Evolutionary conservation across 1,140 invertebrate genomes (phyloP), one percentile per base, ranked within the genome.

Genomic region (Caerostris darwini): DNA sequence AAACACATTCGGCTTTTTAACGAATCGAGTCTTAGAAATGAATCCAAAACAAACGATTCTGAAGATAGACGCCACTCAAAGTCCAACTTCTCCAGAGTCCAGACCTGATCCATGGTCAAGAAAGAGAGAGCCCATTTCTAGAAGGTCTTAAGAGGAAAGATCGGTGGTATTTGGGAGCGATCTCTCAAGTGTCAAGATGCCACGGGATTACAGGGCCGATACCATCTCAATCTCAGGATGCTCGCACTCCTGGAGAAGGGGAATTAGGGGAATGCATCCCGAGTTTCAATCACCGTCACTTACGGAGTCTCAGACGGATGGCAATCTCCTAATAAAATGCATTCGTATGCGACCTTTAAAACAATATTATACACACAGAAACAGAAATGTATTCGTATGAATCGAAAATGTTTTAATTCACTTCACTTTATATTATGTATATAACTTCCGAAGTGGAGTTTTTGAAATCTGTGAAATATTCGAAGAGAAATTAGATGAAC

Each of bases 131-230:
- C 50, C 54, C 58, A 67, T 53, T 69, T 61, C 59, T 85, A 92
- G 67, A 92, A 87, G 92, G 82, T 50, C 57, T 85, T 85, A 83
- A 50, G 61, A 92, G 90, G 59, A 85, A 69, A 92, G 92, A 94
- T 94, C 92, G 92, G 54, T 89, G 85, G 86, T 89, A 89, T 94
- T 94, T 94, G 85, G 92, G 85, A 88, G 58, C 85, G 92, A 94
- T 94, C 69, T 94, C 86, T 94, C 92, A 94, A 89, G 71, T 94
- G 92, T 94, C 92, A 94, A 94, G 92, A 85, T 88, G 34, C 57
- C 67, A 56, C 19, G 61, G 92, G 86, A 89, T 94, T 89, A 88
- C 34, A 67, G 92, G 19, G 53, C 82, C 87, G 92, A 94, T 94
- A 94, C 57, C 67, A 88, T 94, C 92, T 77, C 85, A 77, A 82